phyloP scores from a whole-genome alignment of 2,113 vertebrate genomes.

The Ailuropoda melanoleuca region DNA sequence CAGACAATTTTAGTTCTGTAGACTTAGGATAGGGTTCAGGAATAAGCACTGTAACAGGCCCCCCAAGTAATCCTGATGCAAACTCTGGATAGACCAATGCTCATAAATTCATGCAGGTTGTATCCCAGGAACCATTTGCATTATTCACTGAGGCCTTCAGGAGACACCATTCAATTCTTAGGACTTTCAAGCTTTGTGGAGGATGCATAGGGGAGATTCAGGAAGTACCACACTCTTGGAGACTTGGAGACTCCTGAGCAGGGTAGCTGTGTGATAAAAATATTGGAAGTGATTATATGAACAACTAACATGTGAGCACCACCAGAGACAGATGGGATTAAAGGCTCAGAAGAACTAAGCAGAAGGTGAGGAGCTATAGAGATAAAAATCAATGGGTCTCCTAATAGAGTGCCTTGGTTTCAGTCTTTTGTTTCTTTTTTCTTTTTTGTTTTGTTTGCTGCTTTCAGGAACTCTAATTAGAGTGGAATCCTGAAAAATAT shows the following conservation, averaged over 20 bases:
- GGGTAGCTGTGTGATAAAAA: background rate
- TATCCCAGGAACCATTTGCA: background rate
- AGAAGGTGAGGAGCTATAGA: background rate
- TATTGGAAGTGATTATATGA: conserved; percentile 7
- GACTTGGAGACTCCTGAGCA: background rate
- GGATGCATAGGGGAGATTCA: background rate
- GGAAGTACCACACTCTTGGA: background rate
- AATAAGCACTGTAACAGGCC: background rate
- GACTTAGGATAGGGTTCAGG: background rate
- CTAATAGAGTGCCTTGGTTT: background rate
- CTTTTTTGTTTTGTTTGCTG: background rate
- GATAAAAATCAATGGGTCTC: conserved; percentile 30
- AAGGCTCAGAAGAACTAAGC: background rate
- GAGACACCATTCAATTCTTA: background rate
- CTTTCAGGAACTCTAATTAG: background rate
- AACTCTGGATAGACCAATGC: background rate
- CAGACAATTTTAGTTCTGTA: background rate
- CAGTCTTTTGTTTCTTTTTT: background rate
- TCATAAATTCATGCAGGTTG: background rate
- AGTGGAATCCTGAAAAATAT: conserved; percentile 33
- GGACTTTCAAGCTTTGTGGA: background rate
- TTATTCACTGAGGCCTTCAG: background rate
- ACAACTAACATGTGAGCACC: background rate
- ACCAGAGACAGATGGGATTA: background rate
- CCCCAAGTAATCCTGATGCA: background rate